A percentile compares a stretch with the other conserved stretches of the same genome.
Conservation (phyloP, 2,888 invertebrate genomes). For the Harmothoe impar region DNA sequence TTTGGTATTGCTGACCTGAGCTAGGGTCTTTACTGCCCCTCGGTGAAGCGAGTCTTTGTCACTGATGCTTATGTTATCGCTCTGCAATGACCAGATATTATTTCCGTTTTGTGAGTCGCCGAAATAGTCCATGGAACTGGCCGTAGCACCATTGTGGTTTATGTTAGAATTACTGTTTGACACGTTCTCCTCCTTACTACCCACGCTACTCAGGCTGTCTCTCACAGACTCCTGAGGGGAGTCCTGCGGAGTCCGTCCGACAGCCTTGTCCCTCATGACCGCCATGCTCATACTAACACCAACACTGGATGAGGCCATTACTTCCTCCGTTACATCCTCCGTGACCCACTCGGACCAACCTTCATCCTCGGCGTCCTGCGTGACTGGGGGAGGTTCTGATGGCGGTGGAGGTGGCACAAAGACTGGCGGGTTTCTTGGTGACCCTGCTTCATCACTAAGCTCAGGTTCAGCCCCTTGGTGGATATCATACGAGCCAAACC, state of each 20-base stretch:
- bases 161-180: background rate
- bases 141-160: too few species aligned
- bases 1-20: background rate
- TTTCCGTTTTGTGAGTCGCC: background rate
- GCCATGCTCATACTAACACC: background rate
- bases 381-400: conserved; percentile 54
- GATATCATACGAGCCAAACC: conserved; percentile 64
- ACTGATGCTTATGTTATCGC: background rate
- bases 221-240: background rate
- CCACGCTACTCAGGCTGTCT: background rate
- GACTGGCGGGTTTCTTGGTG: conserved; percentile 42
- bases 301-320: background rate
- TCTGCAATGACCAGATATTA: background rate
- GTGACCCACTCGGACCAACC: conserved; percentile 48
- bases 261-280: background rate
- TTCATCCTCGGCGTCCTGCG: conserved; percentile 4
- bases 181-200: background rate
- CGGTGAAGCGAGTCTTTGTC: background rate
- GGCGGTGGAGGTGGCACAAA: conserved; percentile 65
- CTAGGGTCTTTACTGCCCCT: background rate
- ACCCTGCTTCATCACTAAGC: background rate
- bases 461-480: background rate
- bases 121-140: background rate
- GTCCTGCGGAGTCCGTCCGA: background rate
- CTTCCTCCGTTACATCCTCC: conserved; percentile 29